Evolutionary conservation across 2,888 invertebrate species (phyloP), one percentile per base, ranked within the genome.

Genomic region (Noctua pronuba): DNA sequence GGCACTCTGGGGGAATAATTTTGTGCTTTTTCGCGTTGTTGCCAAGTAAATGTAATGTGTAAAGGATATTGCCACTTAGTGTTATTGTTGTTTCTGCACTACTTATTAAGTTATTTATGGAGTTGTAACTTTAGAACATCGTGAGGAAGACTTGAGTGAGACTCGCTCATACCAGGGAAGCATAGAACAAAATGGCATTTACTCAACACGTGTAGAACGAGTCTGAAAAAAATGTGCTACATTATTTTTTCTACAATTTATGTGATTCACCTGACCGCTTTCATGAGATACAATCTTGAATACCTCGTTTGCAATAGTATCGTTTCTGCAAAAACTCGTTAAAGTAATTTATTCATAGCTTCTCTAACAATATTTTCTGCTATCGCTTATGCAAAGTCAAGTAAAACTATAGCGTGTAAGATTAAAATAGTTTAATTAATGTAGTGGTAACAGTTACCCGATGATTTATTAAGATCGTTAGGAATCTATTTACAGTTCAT

Each of bases 401-500:
- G 44, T 68, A 73, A 68, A 76, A 66, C 31, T 28, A 60, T 70
- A 21, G 73, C 73, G 38, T 81, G 73, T 44, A 46, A 3, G 6
- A 46, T 64, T 71, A 60, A 62, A 52, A 71, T 74, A 55, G 35
- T 74, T 64, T 35, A 62, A 49, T 69, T 69, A 77, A 18, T 49
- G 0, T 24, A 68, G 38, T 66, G 31, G 62, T 28, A 65, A 65
- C n/a, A 69, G 55, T 46, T 44, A 18, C 16, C 8, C 2, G 10
- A 62, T 28, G 31, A 82, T 74, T 81, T 74, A 69, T 68, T 41
- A 24, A 35, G 35, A 44, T 31, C 24, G 28, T 62, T 52, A 62
- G 41, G 7, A 31, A 71, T 70, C 55, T 73, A 81, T 85, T 81
- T 41, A 16, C 24, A 62, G 41, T 31, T 28, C 13, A 85, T 65